Conservation (phyloP, 2,797 vertebrate species). For the Eulemur coronatus region DNA sequence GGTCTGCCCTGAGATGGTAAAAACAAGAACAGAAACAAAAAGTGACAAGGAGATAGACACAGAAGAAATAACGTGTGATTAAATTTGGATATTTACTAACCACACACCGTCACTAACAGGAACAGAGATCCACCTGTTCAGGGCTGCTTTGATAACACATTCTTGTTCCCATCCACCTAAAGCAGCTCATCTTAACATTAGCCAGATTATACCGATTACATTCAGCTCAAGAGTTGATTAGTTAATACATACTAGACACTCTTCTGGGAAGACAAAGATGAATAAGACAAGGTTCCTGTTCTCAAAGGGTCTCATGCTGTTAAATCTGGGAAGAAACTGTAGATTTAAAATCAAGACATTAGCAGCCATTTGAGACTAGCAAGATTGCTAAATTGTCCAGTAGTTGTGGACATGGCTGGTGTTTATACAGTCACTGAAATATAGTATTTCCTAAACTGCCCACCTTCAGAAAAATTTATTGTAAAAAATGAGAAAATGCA, state of each 20-base stretch:
- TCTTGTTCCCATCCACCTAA: background rate
- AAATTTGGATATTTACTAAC: background rate
- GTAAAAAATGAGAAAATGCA: background rate
- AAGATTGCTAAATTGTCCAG: background rate
- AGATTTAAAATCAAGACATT: conserved; percentile 2
- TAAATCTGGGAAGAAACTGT: background rate
- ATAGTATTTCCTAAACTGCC: background rate
- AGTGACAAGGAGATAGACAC: background rate
- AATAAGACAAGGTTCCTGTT: background rate
- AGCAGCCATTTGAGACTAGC: background rate
- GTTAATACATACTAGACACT: background rate
- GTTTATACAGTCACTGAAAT: background rate
- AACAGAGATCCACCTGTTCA: background rate
- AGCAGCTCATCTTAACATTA: background rate
- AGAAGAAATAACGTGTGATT: background rate
- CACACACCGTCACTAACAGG: background rate
- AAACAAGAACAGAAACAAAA: background rate
- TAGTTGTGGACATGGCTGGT: background rate
- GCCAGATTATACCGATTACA: background rate
- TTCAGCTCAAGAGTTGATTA: background rate
- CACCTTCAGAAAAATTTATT: background rate
- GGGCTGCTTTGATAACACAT: background rate
- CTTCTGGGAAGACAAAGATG: background rate
- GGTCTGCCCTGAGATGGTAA: background rate
- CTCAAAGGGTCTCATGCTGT: background rate